Evolutionary conservation across 2,888 invertebrate species (phyloP).

Genomic region (Lochmaea crataegi): DNA sequence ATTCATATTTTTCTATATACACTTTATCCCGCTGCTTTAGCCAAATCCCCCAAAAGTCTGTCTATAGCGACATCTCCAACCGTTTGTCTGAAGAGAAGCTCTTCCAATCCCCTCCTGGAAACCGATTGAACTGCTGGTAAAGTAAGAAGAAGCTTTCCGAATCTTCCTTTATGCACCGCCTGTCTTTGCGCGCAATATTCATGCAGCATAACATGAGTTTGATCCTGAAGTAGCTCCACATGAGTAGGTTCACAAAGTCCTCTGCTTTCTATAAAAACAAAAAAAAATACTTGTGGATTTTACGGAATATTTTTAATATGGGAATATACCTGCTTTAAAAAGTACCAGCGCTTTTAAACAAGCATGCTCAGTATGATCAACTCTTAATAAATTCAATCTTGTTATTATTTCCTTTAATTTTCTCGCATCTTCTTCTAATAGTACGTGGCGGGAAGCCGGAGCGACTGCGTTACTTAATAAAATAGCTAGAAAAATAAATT

Average conservation of each 20-base stretch:
- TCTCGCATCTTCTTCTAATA: conserved; percentile 69
- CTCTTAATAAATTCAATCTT: conserved; percentile 73
- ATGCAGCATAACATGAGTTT: conserved; percentile 81
- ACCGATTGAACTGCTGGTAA: conserved; percentile 72
- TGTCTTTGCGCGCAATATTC: conserved; percentile 72
- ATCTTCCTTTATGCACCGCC: conserved; percentile 67
- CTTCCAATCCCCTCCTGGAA: conserved; percentile 67
- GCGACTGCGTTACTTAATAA: conserved; percentile 64
- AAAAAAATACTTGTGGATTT: background rate
- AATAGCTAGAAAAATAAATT: conserved; percentile 51
- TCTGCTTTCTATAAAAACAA: conserved; percentile 68
- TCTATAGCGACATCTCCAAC: conserved; percentile 81
- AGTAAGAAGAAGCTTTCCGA: conserved; percentile 80
- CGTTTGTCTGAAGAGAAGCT: conserved; percentile 83
- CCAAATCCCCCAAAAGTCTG: conserved; percentile 76
- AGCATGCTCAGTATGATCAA: conserved; percentile 87
- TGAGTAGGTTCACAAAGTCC: conserved; percentile 72
- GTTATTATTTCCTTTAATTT: conserved; percentile 74
- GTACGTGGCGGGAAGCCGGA: conserved; percentile 67
- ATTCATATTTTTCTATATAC: background rate
- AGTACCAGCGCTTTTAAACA: conserved; percentile 86
- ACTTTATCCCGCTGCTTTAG: conserved; percentile 55
- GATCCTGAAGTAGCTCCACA: conserved; percentile 80
- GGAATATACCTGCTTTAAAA: conserved; percentile 80
- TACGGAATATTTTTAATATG: background rate